A percentile compares a stretch with the other conserved stretches of the same genome.
Conservation (phyloP, 1,140 invertebrate species). For the Dinoponera quadriceps region DNA sequence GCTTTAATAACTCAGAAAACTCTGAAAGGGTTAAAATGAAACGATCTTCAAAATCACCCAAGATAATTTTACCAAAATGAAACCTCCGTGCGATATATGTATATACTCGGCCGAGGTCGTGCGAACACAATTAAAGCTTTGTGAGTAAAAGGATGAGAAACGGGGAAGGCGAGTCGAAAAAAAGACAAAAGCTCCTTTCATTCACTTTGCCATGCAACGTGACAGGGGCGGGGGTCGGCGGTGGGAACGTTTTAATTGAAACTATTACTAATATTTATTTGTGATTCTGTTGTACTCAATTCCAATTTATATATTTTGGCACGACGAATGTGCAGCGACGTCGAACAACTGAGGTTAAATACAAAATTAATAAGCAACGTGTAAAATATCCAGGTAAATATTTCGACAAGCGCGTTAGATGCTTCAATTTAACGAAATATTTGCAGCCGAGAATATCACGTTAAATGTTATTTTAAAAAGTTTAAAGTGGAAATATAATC, state of each 20-base stretch:
- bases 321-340: too few relatives aligned
- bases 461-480: not conserved
- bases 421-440: too few relatives aligned
- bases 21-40: not conserved
- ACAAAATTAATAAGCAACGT: too few relatives aligned
- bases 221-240: not conserved
- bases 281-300: not conserved
- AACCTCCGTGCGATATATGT: not conserved
- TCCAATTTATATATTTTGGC: not conserved
- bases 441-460: too few relatives aligned
- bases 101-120: not conserved
- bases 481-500: not conserved
- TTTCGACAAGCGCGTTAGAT: too few relatives aligned
- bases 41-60: not conserved
- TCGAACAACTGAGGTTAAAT: too few relatives aligned
- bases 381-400: too few relatives aligned
- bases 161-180: slow-evolving; percentile 9
- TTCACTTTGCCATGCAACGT: slow-evolving; percentile 9
- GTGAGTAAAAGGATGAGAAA: slow-evolving; percentile 7
- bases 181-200: slow-evolving; percentile 49
- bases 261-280: slow-evolving; percentile 10
- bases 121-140: slow-evolving; percentile 47
- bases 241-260: slow-evolving; percentile 28
- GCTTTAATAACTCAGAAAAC: not conserved
- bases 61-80: slow-evolving; percentile 29